Percentiles rank a stretch among this genome's conserved stretches.
phyloP scores from a whole-genome alignment of 2,888 invertebrate species.

The Autographa gamma region DNA sequence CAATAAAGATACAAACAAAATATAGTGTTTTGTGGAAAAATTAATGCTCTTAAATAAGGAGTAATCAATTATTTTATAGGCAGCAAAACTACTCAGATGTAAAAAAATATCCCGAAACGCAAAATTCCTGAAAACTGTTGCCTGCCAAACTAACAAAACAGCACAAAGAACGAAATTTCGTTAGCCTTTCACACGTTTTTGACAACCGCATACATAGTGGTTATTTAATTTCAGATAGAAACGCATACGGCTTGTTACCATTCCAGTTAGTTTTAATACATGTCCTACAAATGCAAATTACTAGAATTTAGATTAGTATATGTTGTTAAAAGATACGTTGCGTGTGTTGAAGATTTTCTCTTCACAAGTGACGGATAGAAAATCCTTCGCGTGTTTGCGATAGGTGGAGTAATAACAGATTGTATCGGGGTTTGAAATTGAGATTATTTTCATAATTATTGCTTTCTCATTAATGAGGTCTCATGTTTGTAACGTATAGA shows the following conservation, averaged over 20 bases:
- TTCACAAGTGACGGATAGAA: slow-evolving; percentile 23
- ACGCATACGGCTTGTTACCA: background rate
- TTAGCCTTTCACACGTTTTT: background rate
- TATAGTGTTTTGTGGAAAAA: too few relatives aligned
- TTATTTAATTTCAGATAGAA: background rate
- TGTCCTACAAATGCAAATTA: slow-evolving; percentile 15
- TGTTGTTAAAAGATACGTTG: slow-evolving; percentile 19
- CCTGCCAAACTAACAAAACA: background rate
- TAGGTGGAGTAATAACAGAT: background rate
- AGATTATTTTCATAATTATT: slow-evolving; percentile 5
- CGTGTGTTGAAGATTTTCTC: slow-evolving; percentile 31
- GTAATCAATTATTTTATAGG: too few relatives aligned
- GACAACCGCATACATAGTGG: background rate
- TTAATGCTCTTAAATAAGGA: too few relatives aligned
- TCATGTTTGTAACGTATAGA: background rate
- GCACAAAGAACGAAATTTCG: background rate
- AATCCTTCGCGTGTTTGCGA: slow-evolving; percentile 24
- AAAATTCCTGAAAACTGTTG: background rate
- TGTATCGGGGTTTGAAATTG: background rate
- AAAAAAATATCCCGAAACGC: too few relatives aligned
- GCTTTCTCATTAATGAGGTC: background rate
- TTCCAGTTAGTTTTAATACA: slow-evolving; percentile 1
- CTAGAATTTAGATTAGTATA: slow-evolving; percentile 16
- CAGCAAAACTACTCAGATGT: too few relatives aligned
- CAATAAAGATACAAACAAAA: too few relatives aligned